Conservation (phyloP, 2,888 invertebrate genomes). For the Physocephala rufipes region DNA sequence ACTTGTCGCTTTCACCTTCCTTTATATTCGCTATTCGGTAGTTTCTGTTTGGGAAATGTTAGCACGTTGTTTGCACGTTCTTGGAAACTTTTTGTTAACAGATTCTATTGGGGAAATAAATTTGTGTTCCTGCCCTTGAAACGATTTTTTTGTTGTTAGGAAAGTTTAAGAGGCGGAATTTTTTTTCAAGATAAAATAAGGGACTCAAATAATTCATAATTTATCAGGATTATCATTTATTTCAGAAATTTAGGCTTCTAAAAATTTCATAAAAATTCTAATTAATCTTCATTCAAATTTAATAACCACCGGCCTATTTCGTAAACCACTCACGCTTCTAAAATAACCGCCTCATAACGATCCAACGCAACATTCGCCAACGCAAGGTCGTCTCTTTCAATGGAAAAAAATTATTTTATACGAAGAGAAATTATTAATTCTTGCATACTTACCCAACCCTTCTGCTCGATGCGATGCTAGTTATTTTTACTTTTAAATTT, state of each 20-base stretch:
- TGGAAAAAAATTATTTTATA: slow-evolving; percentile 8
- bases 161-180: too few species aligned
- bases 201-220: neutral
- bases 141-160: too few species aligned
- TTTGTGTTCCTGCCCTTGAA: too few species aligned
- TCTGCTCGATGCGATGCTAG: slow-evolving; percentile 52
- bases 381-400: slow-evolving; percentile 50
- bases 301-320: neutral
- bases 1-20: too few species aligned
- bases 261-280: neutral
- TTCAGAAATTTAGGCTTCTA: too few species aligned
- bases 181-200: too few species aligned
- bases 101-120: too few species aligned
- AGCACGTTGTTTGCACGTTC: too few species aligned
- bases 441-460: slow-evolving; percentile 53
- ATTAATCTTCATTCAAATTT: neutral
- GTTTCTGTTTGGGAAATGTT: too few species aligned
- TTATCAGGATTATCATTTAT: neutral
- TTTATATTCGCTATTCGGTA: too few species aligned
- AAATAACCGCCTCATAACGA: slow-evolving; percentile 58
- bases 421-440: neutral
- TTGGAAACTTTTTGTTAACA: too few species aligned
- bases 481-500: slow-evolving; percentile 51
- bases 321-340: slow-evolving; percentile 45
- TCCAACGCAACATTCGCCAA: slow-evolving; percentile 49